Conservation (phyloP, 2,113 vertebrate genomes). For the Pteruthius melanotis region DNA sequence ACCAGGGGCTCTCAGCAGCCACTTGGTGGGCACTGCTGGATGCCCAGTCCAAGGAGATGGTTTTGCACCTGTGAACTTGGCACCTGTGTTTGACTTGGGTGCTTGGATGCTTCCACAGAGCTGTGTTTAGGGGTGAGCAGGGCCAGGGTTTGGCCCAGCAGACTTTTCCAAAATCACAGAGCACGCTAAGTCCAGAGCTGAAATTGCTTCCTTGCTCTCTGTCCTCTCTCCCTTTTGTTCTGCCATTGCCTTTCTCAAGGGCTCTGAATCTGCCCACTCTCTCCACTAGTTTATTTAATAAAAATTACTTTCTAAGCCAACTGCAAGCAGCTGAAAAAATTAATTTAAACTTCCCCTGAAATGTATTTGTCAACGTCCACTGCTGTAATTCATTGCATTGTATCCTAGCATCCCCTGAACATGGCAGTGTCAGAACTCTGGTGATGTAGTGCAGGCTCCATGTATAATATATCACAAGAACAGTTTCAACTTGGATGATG, state of each 20-base stretch:
- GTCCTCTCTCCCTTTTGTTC: not conserved
- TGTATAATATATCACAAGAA: conserved; percentile 68
- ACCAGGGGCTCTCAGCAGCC: not conserved
- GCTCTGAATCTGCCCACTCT: not conserved
- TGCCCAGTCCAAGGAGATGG: fast-evolving
- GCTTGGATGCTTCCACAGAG: not conserved
- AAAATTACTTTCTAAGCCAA: conserved; percentile 73
- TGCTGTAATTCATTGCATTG: conserved; percentile 71
- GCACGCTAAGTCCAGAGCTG: not conserved
- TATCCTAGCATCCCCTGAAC: conserved; percentile 64
- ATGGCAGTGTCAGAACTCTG: conserved; percentile 65
- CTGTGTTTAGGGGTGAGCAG: not conserved
- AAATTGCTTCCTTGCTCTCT: not conserved
- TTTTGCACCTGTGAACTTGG: not conserved
- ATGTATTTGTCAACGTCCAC: conserved; percentile 73
- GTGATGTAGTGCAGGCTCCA: conserved; percentile 69
- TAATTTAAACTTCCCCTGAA: conserved; percentile 71
- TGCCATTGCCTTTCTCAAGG: not conserved
- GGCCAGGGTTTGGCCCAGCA: not conserved
- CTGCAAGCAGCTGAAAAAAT: conserved; percentile 72
- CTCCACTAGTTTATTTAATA: conserved; percentile 69
- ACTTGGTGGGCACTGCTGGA: not conserved
- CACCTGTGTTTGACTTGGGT: not conserved
- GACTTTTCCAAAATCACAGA: not conserved
- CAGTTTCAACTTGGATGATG: conserved; percentile 69